Evolutionary conservation across 2,113 vertebrate genomes (phyloP), one percentile per base, ranked within the genome.

Genomic region (Sander lucioperca): DNA sequence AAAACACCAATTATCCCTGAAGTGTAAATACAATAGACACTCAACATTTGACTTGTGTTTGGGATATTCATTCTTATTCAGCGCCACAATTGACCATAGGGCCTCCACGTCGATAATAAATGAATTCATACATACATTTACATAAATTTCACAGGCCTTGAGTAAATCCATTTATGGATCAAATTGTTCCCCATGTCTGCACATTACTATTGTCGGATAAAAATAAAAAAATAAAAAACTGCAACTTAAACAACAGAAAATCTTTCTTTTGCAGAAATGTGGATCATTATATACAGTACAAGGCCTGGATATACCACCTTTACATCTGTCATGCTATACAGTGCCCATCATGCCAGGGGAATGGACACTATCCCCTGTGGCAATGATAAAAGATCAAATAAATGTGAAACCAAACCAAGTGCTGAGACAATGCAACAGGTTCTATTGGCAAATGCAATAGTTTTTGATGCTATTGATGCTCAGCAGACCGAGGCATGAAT

Each of bases 241-340:
- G 70, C 30, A 74, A 78, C 58, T 82, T 57, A n/a, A n/a, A n/a
- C n/a, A n/a, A n/a, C 19, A 50, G 30, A 48, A 65, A 39, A 66
- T 39, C 43, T 19, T 56, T 33, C 1, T 27, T 58, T 78, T 66
- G 25, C 8, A 63, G 13, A 75, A 61, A 74, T 69, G 5, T 63
- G 5, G 7, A 45, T 79, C 7, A 58, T 69, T 74, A 48, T 6
- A 57, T 50, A 51, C 4, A 80, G n/a, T 73, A 48, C 66, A 43
- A 80, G 86, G 88, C 87, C 92, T 86, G 74, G 88, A 93, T 94
- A 92, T 90, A 86, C 73, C 85, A 93, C 92, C 92, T 90, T 90
- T 82, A 72, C 70, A 74, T 86, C 71, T 30, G 82, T 89, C 93
- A 93, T 95, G 91, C 94, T 94, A 94, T 94, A 94, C 93, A 94